Conservation (phyloP, 2,113 vertebrate genomes). For the Delphinapterus leucas region DNA sequence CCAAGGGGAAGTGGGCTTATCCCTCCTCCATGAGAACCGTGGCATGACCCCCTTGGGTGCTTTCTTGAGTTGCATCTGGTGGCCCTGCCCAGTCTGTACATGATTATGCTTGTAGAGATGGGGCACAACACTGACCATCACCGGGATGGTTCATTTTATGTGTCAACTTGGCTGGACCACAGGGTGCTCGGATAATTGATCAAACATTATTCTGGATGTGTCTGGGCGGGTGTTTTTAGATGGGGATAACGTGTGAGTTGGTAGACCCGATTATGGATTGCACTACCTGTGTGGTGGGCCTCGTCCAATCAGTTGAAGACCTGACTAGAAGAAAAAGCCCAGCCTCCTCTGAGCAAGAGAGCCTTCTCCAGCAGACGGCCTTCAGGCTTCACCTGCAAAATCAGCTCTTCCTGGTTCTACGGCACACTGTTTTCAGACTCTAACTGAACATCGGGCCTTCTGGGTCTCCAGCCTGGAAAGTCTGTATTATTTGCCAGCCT, state of each 20-base stretch:
- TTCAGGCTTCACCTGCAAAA: too few relatives aligned
- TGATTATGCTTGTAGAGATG: fast-evolving
- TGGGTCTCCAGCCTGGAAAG: background rate
- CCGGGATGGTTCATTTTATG: too few relatives aligned
- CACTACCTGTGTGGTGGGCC: background rate
- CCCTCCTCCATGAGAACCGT: background rate
- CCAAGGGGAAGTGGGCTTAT: too few relatives aligned
- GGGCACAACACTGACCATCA: background rate
- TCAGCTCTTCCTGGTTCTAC: background rate
- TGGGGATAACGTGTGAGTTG: background rate
- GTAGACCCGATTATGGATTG: background rate
- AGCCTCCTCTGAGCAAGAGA: background rate
- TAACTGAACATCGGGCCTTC: background rate
- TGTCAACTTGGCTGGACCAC: background rate
- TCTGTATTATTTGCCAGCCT: background rate
- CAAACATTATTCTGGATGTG: background rate
- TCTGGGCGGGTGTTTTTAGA: background rate
- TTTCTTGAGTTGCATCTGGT: background rate
- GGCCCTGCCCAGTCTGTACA: background rate
- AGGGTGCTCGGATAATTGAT: background rate
- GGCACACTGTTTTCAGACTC: background rate
- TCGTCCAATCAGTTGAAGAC: background rate
- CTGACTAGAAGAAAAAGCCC: background rate
- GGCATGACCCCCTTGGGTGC: too few relatives aligned
- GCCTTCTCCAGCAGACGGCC: background rate